A percentile compares a stretch with the other conserved stretches of the same genome.
Conservation (phyloP, 2,797 vertebrate species). For the Hyperoplus lanceolatus region DNA sequence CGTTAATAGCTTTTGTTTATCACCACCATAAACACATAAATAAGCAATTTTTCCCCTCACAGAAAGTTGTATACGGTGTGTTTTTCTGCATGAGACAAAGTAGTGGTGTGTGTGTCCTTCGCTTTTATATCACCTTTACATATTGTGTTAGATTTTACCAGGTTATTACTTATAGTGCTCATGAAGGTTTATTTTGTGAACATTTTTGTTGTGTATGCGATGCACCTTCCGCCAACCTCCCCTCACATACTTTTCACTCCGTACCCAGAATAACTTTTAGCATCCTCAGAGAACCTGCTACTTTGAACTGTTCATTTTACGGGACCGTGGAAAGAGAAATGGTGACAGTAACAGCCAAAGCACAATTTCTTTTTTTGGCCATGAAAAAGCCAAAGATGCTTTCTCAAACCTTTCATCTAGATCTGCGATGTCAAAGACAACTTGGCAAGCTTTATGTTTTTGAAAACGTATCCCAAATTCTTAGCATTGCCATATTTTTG, state of each 20-base stretch:
- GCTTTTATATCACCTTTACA: not conserved
- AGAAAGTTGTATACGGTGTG: not conserved
- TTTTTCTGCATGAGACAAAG: not conserved
- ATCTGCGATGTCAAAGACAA: not conserved
- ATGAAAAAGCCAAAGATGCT: not conserved
- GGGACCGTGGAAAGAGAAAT: not conserved
- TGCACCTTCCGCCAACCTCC: not conserved
- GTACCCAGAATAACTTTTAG: not conserved
- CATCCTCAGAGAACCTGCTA: not conserved
- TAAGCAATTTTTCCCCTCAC: slow-evolving; percentile 1
- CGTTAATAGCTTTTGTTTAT: slow-evolving; percentile 57
- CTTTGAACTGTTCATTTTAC: not conserved
- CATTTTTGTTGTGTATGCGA: not conserved
- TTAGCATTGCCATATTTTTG: not conserved
- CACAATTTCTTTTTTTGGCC: not conserved
- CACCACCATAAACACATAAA: slow-evolving; percentile 7
- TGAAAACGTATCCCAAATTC: not conserved
- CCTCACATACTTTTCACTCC: not conserved
- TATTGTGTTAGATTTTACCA: not conserved
- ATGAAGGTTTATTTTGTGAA: not conserved
- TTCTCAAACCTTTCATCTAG: too few species aligned
- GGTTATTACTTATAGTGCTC: not conserved
- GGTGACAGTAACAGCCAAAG: not conserved
- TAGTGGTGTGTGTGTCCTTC: not conserved
- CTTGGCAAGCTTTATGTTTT: not conserved